Evolutionary conservation across 2,888 invertebrate species (phyloP).

Genomic region (Sminthurides aquaticus): DNA sequence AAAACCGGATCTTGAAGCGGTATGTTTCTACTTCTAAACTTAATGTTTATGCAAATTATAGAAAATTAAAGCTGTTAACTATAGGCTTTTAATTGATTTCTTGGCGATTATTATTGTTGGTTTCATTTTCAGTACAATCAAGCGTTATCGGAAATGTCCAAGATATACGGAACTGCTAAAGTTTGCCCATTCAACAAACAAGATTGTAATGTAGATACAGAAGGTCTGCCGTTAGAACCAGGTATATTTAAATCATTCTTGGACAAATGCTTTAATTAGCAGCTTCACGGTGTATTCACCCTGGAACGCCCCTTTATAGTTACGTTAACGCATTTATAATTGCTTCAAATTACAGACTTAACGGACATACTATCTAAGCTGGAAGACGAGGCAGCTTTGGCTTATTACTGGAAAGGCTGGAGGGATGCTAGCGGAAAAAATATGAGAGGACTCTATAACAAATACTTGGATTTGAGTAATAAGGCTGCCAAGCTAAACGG

Average conservation of each 20-base stretch:
- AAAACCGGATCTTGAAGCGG: slow-evolving; percentile 54
- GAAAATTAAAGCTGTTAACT: no score
- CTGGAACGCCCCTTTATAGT: background rate
- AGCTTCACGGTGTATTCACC: no score
- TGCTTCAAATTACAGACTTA: no score
- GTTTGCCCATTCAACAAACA: slow-evolving; percentile 56
- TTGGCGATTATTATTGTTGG: no score
- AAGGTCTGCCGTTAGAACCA: slow-evolving; percentile 53
- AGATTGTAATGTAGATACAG: slow-evolving; percentile 47
- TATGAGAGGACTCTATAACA: slow-evolving; percentile 65
- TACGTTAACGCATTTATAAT: no score
- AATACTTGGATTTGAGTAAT: slow-evolving; percentile 71
- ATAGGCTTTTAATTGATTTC: no score
- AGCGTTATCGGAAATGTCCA: slow-evolving; percentile 62
- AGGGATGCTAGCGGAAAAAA: slow-evolving; percentile 70
- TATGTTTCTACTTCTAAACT: no score
- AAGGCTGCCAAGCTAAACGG: slow-evolving; percentile 64
- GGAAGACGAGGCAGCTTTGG: slow-evolving; percentile 64
- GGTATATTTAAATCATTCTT: no score
- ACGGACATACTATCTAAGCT: slow-evolving; percentile 64
- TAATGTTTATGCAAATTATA: no score
- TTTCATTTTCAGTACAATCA: slow-evolving; percentile 46
- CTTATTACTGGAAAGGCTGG: slow-evolving; percentile 73
- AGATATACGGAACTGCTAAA: slow-evolving; percentile 63
- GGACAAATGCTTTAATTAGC: no score